phyloP scores from a whole-genome alignment of 2,797 vertebrate genomes.

The Halcyon chelicuti region DNA sequence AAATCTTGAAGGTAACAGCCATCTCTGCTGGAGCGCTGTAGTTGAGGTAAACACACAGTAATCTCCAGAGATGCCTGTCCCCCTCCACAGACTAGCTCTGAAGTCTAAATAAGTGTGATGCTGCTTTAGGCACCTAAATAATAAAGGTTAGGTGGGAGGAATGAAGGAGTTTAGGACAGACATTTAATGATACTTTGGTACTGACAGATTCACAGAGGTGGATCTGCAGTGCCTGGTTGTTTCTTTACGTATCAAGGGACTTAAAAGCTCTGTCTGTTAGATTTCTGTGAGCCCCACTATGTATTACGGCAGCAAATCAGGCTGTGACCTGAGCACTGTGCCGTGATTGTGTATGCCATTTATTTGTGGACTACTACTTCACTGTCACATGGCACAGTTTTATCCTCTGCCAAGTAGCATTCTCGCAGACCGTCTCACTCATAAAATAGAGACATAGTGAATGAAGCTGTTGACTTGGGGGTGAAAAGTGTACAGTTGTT shows the following conservation, averaged over 20 bases:
- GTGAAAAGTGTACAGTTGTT: not conserved
- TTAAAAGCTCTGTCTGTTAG: not conserved
- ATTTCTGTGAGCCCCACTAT: not conserved
- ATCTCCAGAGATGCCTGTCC: not conserved
- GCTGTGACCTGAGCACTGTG: not conserved
- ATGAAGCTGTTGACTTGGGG: not conserved
- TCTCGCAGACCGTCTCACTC: accelerated
- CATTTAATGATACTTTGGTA: not conserved
- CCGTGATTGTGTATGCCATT: not conserved
- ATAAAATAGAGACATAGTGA: not conserved
- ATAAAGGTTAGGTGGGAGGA: not conserved
- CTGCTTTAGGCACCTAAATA: not conserved
- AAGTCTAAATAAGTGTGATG: not conserved
- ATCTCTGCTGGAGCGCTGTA: not conserved
- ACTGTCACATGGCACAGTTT: not conserved
- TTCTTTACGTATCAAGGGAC: not conserved
- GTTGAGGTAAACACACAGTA: not conserved
- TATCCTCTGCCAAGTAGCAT: not conserved
- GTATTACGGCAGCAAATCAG: not conserved
- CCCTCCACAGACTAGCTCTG: not conserved
- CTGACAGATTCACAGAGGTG: not conserved
- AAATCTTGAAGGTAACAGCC: not conserved
- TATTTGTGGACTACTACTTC: not conserved
- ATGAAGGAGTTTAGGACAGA: not conserved
- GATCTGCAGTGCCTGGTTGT: not conserved